phyloP scores from a whole-genome alignment of 2,797 vertebrate genomes.

The Gila robusta region DNA sequence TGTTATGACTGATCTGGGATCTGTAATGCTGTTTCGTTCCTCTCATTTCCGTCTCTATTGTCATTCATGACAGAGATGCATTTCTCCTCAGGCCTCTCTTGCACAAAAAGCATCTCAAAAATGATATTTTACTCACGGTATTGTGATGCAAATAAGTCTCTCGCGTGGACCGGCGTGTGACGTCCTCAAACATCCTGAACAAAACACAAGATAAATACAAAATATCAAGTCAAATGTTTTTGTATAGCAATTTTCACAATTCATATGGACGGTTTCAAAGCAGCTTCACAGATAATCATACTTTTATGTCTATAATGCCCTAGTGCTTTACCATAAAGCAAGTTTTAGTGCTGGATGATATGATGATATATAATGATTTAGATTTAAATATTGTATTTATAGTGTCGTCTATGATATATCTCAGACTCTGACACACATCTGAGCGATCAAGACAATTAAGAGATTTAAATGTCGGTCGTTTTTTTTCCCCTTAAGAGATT shows the following conservation, averaged over 20 bases:
- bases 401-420: no score
- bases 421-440: no score
- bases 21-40: not conserved
- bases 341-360: no score
- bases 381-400: no score
- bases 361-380: no score
- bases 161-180: not conserved
- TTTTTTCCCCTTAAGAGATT: no score
- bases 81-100: slow-evolving; percentile 64
- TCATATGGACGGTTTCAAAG: no score
- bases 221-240: not conserved
- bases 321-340: no score
- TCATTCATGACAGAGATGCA: not conserved
- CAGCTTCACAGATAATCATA: no score
- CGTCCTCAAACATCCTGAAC: not conserved
- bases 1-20: slow-evolving; percentile 16
- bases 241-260: not conserved
- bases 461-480: no score
- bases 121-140: not conserved
- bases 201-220: not conserved
- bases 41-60: slow-evolving; percentile 18
- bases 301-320: no score
- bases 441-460: no score
- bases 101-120: not conserved
- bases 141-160: not conserved